These are phyloP conservation scores for Drosophila obscura DNA, from an alignment of 1,140 invertebrate genomes.

Conservation along the genomic window DNA sequence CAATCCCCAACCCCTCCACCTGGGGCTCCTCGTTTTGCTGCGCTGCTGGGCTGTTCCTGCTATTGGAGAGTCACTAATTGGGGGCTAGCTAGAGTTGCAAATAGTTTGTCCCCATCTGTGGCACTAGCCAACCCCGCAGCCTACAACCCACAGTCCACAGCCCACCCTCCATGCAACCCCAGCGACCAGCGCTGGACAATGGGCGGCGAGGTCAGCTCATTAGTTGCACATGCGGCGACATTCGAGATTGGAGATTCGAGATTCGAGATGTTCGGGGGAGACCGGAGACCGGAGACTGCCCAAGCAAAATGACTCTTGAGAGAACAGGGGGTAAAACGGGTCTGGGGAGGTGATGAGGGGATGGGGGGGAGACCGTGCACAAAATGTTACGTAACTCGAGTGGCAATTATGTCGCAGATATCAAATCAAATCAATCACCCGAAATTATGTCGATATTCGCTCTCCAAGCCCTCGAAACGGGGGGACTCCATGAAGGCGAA, in stretches of 20 bases:
- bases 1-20: not conserved
- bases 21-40: conserved; percentile 11
- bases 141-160: fast-evolving
- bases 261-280: not conserved
- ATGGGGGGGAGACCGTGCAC: not conserved
- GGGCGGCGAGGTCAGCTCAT: conserved; percentile 33
- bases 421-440: conserved; percentile 9
- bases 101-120: conserved; percentile 58
- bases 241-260: conserved; percentile 20
- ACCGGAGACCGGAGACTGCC: no score
- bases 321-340: not conserved
- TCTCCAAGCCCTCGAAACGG: no score
- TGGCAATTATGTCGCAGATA: conserved; percentile 40
- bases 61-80: conserved; percentile 79
- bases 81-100: conserved; percentile 66
- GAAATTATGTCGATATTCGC: not conserved
- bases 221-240: conserved; percentile 39
- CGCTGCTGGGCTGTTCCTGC: conserved; percentile 22
- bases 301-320: conserved; percentile 12
- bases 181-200: conserved; percentile 29
- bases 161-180: not conserved
- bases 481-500: no score
- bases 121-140: not conserved
- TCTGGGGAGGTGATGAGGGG: no score
- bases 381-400: conserved; percentile 25